Evolutionary conservation across 2,113 vertebrate genomes (phyloP).

Genomic region (Tiliqua scincoides): DNA sequence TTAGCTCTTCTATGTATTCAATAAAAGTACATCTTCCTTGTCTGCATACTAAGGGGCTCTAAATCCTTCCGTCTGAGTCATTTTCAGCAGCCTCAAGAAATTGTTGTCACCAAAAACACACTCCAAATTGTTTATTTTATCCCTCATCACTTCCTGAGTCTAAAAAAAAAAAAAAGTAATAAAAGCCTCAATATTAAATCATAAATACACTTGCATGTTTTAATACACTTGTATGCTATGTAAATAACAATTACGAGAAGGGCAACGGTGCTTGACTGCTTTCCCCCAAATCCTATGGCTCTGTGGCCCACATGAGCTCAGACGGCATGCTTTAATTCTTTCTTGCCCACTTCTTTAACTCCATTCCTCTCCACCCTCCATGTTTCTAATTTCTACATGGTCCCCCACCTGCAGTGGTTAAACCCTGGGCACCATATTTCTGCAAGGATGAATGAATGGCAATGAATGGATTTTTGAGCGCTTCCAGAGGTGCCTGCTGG

Average conservation of each 20-base stretch:
- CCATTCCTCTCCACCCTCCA: neutral
- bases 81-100: neutral
- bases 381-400: neutral
- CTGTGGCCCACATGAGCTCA: neutral
- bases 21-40: slow-evolving; percentile 7
- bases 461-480: neutral
- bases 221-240: neutral
- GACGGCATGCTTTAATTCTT: neutral
- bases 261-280: neutral
- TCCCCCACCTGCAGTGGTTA: too few relatives aligned
- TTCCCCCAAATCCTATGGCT: neutral
- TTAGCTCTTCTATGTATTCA: neutral
- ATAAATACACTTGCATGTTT: neutral
- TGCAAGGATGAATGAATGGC: neutral
- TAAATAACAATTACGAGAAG: neutral
- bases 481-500: neutral
- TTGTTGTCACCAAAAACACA: neutral
- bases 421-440: neutral
- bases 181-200: neutral
- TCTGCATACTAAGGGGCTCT: neutral
- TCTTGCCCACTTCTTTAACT: neutral
- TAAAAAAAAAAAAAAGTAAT: slow-evolving; percentile 11
- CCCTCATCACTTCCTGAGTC: slow-evolving; percentile 7
- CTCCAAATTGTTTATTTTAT: neutral
- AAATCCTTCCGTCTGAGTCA: neutral